Evolutionary conservation across 2,113 vertebrate genomes (phyloP).

Genomic region (Pituophis catenifer): DNA sequence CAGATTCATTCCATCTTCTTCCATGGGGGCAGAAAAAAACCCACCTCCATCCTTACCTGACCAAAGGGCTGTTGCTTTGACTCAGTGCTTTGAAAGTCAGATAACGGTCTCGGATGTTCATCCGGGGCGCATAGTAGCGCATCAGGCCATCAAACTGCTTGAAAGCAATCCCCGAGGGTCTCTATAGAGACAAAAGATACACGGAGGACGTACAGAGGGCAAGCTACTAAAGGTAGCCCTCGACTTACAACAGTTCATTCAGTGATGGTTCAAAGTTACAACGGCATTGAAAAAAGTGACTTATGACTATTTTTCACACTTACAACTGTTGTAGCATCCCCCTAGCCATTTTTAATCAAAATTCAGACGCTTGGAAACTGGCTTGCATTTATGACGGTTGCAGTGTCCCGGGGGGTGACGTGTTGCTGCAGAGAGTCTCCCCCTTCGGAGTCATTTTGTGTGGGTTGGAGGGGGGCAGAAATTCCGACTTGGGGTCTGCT

Average conservation of each 20-base stretch:
- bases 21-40: rapidly evolving
- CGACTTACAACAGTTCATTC: neutral
- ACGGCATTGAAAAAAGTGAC: neutral
- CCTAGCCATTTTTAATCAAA: no score
- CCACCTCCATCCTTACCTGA: conserved; percentile 73
- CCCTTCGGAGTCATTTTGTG: no score
- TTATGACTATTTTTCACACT: no score
- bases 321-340: no score
- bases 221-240: neutral
- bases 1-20: neutral
- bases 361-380: no score
- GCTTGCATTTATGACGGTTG: no score
- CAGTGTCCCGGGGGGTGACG: no score
- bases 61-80: conserved; percentile 77
- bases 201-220: neutral
- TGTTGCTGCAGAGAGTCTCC: no score
- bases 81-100: conserved; percentile 93
- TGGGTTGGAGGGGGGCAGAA: no score
- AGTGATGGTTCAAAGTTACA: neutral
- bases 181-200: conserved; percentile 68
- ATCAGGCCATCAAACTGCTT: conserved; percentile 94
- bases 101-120: conserved; percentile 87
- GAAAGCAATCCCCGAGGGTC: conserved; percentile 84
- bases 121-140: conserved; percentile 90
- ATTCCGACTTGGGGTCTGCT: no score